phyloP scores from a whole-genome alignment of 1,140 invertebrate species.

The Paraescarpia echinospica region DNA sequence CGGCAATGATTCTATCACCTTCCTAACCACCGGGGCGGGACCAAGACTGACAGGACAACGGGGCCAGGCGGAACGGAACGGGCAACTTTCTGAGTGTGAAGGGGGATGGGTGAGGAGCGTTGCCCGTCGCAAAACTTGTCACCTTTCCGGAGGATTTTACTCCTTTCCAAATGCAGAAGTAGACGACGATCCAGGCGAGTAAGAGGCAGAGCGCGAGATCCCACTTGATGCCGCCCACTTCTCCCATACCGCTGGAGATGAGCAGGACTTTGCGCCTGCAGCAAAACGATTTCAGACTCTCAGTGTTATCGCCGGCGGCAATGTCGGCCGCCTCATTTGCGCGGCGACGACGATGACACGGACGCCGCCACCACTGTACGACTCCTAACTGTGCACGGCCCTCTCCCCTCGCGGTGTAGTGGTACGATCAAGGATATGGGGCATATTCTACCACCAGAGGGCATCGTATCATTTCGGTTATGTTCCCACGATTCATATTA shows the following conservation, averaged over 20 bases:
- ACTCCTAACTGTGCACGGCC: not conserved
- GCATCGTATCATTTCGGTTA: not conserved
- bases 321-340: not conserved
- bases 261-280: constrained; percentile 29
- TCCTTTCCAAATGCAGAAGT: constrained; percentile 80
- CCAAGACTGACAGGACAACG: not conserved
- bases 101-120: not conserved
- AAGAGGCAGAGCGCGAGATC: constrained; percentile 84
- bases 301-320: not conserved
- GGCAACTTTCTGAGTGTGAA: not conserved
- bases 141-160: constrained; percentile 26
- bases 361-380: not conserved
- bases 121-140: constrained; percentile 15
- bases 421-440: not conserved
- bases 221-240: constrained; percentile 84
- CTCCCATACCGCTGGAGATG: constrained; percentile 70
- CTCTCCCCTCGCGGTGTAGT: not conserved
- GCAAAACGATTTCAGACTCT: constrained; percentile 12
- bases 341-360: not conserved
- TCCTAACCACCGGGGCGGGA: not conserved
- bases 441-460: not conserved
- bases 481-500: not conserved
- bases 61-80: not conserved
- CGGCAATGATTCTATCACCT: not conserved
- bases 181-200: constrained; percentile 87